These are phyloP conservation scores for Timandra comae DNA, from an alignment of 2,888 invertebrate species.

Conservation along the genomic window DNA sequence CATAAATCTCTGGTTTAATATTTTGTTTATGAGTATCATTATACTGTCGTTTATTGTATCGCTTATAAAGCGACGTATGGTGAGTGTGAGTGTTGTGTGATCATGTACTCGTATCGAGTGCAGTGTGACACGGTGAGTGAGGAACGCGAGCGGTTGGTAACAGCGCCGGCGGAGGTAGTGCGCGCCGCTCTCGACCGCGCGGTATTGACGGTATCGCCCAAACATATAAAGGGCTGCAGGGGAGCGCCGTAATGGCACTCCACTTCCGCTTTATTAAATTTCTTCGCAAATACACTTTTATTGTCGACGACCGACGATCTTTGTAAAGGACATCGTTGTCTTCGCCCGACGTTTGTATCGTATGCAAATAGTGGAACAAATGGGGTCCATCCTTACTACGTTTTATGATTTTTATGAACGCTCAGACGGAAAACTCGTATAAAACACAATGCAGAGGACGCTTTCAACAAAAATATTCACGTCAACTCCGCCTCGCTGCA, in stretches of 20 bases:
- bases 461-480: conserved; percentile 33
- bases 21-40: no score
- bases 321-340: conserved; percentile 59
- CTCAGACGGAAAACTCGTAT: conserved; percentile 30
- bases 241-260: conserved; percentile 59
- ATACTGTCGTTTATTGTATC: no score
- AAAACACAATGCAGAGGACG: conserved; percentile 43
- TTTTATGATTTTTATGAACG: conserved; percentile 64
- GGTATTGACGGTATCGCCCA: no score
- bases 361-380: conserved; percentile 70
- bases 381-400: conserved; percentile 51
- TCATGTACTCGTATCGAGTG: no score
- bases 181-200: conserved; percentile 3
- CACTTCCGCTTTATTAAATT: conserved; percentile 77
- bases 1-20: no score
- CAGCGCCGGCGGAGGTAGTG: background rate
- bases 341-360: conserved; percentile 59
- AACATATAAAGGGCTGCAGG: conserved; percentile 32
- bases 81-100: no score
- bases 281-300: conserved; percentile 76
- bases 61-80: no score
- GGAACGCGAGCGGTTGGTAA: no score
- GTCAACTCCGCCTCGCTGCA: conserved; percentile 31
- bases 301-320: conserved; percentile 63
- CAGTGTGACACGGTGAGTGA: no score